These are phyloP conservation scores for Geotrupes spiniger DNA, from an alignment of 2,888 invertebrate genomes.

Conservation along the genomic window DNA sequence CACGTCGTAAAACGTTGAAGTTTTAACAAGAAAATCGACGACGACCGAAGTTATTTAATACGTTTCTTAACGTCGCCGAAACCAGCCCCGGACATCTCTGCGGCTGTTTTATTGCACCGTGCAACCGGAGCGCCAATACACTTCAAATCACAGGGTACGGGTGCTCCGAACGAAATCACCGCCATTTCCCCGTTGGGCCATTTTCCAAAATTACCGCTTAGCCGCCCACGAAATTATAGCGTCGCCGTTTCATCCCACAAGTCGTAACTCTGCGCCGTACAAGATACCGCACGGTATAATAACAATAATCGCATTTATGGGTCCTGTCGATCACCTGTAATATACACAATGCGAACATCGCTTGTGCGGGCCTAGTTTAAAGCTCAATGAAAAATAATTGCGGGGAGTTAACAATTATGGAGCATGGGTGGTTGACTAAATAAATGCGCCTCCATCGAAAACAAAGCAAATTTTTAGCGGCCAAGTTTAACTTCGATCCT, in stretches of 20 bases:
- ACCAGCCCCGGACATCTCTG: conserved; percentile 34
- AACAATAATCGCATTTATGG: too few relatives aligned
- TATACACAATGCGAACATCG: not conserved
- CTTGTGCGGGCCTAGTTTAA: too few relatives aligned
- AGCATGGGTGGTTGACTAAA: too few relatives aligned
- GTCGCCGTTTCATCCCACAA: conserved; percentile 30
- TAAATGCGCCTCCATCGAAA: too few relatives aligned
- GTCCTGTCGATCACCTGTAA: too few relatives aligned
- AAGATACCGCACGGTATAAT: too few relatives aligned
- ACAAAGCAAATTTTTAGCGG: too few relatives aligned
- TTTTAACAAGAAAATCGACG: conserved; percentile 37
- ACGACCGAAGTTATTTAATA: conserved; percentile 35
- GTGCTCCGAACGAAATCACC: conserved; percentile 38
- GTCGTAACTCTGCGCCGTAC: too few relatives aligned
- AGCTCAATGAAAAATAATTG: too few relatives aligned
- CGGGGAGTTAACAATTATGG: too few relatives aligned
- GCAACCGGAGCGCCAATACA: conserved; percentile 52
- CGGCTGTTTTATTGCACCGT: conserved; percentile 50
- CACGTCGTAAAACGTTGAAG: conserved; percentile 26
- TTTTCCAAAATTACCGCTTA: conserved; percentile 50
- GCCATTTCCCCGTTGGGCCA: conserved; percentile 48
- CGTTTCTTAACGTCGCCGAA: conserved; percentile 32
- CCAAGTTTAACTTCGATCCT: too few relatives aligned
- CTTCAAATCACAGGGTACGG: conserved; percentile 52
- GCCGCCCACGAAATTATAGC: conserved; percentile 50